phyloP scores from a whole-genome alignment of 2,888 invertebrate species.

The Xestia sexstrigata region DNA sequence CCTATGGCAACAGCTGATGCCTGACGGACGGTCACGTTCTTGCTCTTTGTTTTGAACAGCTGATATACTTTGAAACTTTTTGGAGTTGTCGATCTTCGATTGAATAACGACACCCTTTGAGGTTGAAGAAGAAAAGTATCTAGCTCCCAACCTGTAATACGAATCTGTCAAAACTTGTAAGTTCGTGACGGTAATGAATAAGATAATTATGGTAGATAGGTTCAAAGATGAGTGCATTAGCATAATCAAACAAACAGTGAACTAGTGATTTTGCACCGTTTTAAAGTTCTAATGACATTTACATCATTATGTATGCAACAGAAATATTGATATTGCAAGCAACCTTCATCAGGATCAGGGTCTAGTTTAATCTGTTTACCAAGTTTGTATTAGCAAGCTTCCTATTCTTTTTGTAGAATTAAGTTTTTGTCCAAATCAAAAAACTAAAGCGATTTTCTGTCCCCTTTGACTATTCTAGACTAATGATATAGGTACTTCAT shows the following conservation, averaged over 20 bases:
- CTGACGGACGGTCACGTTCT: slow-evolving; percentile 22
- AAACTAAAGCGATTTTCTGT: not conserved
- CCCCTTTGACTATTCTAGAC: not conserved
- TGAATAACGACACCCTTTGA: not conserved
- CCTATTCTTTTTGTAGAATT: not conserved
- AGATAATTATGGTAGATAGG: not conserved
- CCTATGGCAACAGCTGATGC: slow-evolving; percentile 51
- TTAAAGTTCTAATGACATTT: slow-evolving; percentile 18
- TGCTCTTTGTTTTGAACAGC: slow-evolving; percentile 39
- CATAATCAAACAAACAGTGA: slow-evolving; percentile 42
- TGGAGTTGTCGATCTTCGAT: not conserved
- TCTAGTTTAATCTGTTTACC: slow-evolving; percentile 15
- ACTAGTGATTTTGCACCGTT: slow-evolving; percentile 31
- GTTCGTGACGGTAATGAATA: not conserved
- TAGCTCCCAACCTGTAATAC: not conserved
- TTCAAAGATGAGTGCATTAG: slow-evolving; percentile 26
- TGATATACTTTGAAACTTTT: slow-evolving; percentile 14
- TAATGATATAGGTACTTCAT: no score
- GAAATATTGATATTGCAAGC: slow-evolving; percentile 23
- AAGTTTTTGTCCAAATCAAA: not conserved
- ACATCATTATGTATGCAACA: slow-evolving; percentile 23
- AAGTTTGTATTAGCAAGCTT: slow-evolving; percentile 2
- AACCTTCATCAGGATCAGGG: slow-evolving; percentile 37
- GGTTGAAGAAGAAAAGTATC: not conserved
- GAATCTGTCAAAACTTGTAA: not conserved